phyloP scores from a whole-genome alignment of 2,888 invertebrate genomes.

The Pherbina coryleti region DNA sequence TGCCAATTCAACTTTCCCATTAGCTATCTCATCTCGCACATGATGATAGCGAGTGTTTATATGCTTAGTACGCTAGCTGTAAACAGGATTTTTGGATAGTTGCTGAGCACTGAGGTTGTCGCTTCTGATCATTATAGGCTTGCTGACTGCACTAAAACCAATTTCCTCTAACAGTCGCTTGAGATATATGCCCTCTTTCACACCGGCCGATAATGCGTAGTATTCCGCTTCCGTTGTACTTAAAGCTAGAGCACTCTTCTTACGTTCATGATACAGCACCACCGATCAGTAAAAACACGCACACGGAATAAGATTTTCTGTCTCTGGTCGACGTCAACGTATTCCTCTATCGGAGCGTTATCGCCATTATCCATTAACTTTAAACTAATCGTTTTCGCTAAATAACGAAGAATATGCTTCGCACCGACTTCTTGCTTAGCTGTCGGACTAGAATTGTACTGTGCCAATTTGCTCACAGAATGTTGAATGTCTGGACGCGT shows the following conservation, averaged over 20 bases:
- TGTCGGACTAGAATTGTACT: constrained; percentile 45
- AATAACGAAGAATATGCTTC: constrained; percentile 45
- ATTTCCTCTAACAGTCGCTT: neutral
- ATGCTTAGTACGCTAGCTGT: neutral
- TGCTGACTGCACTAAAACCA: neutral
- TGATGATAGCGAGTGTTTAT: neutral
- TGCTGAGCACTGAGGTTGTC: constrained; percentile 7
- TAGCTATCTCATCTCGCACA: neutral
- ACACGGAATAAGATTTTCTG: neutral
- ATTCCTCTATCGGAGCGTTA: neutral
- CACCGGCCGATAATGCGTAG: neutral
- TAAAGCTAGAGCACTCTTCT: neutral
- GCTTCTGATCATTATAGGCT: neutral
- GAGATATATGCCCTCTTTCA: neutral
- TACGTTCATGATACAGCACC: neutral
- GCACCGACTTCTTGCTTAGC: constrained; percentile 42
- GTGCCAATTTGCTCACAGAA: constrained; percentile 42
- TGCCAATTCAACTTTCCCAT: neutral
- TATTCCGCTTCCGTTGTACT: neutral
- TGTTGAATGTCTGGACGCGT: constrained; percentile 44
- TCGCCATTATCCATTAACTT: constrained; percentile 38
- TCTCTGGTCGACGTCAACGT: neutral
- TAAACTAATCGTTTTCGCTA: constrained; percentile 40
- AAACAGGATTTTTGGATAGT: neutral
- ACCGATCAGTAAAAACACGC: neutral